Evolutionary conservation across 2,888 invertebrate species (phyloP).

Genomic region (Papilio demoleus): DNA sequence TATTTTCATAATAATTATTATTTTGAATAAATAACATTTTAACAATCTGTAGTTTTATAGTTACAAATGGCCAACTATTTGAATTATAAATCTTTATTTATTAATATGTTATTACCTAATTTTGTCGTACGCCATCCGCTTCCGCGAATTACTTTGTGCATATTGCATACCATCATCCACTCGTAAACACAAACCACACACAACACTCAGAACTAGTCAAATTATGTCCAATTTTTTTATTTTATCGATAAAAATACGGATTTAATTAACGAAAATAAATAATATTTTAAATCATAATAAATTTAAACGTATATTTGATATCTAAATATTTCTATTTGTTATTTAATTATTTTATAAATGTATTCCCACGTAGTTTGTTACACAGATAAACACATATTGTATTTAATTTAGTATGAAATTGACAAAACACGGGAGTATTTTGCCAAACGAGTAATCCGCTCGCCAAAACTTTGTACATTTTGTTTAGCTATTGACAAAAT

Average conservation of each 20-base stretch:
- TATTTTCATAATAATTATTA: background rate
- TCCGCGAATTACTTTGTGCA: slow-evolving; percentile 2
- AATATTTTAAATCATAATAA: background rate
- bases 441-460: slow-evolving; percentile 21
- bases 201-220: slow-evolving; percentile 6
- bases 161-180: slow-evolving; percentile 16
- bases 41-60: no score
- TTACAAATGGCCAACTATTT: no score
- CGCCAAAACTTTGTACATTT: slow-evolving; percentile 14
- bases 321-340: background rate
- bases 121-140: slow-evolving; percentile 14
- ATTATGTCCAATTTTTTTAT: background rate
- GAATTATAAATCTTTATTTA: background rate
- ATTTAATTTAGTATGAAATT: background rate
- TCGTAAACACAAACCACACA: background rate
- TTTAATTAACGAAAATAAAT: background rate
- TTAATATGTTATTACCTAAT: slow-evolving; percentile 16
- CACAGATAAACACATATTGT: background rate
- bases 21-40: background rate
- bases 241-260: background rate
- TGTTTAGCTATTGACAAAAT: slow-evolving; percentile 30
- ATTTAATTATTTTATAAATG: background rate
- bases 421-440: background rate
- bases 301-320: background rate
- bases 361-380: background rate